Base-by-base conservation (phyloP, 2,888 invertebrate genomes). In the Nomada ruficornis region DNA sequence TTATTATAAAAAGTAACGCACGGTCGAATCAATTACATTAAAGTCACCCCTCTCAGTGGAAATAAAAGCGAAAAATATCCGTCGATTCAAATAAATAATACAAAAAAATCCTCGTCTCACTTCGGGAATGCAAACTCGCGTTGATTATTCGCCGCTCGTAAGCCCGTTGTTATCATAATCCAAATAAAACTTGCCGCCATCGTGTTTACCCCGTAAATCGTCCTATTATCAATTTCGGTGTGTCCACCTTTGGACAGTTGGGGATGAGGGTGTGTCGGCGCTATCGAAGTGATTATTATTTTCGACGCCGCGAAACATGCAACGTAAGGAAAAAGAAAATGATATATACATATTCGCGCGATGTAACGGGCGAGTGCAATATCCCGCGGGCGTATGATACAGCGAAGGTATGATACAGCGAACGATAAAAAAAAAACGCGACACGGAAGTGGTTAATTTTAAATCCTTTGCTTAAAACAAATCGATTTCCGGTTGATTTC, bases 281-380 rank as follows among this genome's bases (percentile, higher is more conserved):
- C 42, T 52, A 65, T 77, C 73, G 73, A 73, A 54, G 52, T 54
- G 74, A 73, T 73, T 64, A 77, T 77, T 70, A 79, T 79, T 76
- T 77, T 62, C 68, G 3, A 18, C 47, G 29, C 29, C 5, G 52
- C 44, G 42, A 52, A 70, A 59, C 64, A n/a, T 65, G 64, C 70
- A 54, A 70, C 59, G 80, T 70, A 79, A 80, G 70, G 59, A 70
- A 60, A 79, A 64, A 65, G 54, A 7, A 36, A 36, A 36, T 36
- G 7, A 0, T 36, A 36, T 0, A 26, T 26, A 36, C 36, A 7
- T 36, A 7, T 36, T 18, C 44, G 20, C 44, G 64, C 52, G 23
- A 26, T 13, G 50, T 52, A 20, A 62, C 50, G 50, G 69, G 20
- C 52, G 44, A 20, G 15, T 47, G 20, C 59, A 57, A 70, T 70